These are phyloP conservation scores for Thymelicus lineola DNA, from an alignment of 2,888 invertebrate genomes.

Conservation along the genomic window DNA sequence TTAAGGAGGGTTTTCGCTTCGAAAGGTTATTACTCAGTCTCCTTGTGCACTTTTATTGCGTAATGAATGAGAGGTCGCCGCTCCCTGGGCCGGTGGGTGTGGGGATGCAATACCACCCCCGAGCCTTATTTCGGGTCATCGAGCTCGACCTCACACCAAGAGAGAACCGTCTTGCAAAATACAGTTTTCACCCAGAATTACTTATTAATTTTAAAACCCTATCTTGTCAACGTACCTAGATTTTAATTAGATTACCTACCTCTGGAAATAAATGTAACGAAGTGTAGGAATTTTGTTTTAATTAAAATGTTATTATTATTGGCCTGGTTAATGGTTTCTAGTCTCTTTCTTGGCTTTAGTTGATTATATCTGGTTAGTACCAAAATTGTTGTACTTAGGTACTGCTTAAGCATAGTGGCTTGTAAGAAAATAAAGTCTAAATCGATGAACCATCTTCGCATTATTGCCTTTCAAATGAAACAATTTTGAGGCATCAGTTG, in stretches of 20 bases:
- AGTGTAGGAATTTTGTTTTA: constrained; percentile 14
- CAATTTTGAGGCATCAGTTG: too few species aligned
- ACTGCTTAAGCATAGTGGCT: too few species aligned
- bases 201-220: constrained; percentile 63
- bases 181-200: constrained; percentile 74
- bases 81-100: constrained; percentile 56
- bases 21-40: constrained; percentile 48
- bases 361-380: too few species aligned
- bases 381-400: too few species aligned
- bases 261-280: constrained; percentile 15
- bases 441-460: too few species aligned
- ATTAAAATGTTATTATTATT: constrained; percentile 18
- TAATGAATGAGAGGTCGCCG: constrained; percentile 83
- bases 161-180: constrained; percentile 74
- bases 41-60: constrained; percentile 76
- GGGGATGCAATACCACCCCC: constrained; percentile 70
- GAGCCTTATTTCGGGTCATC: constrained; percentile 84
- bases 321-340: constrained; percentile 1
- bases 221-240: constrained; percentile 24
- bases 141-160: constrained; percentile 75
- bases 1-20: constrained; percentile 37
- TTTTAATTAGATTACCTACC: constrained; percentile 34
- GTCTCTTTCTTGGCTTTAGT: too few species aligned
- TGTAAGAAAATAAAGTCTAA: too few species aligned
- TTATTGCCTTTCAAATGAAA: too few species aligned